Evolutionary conservation across 2,797 vertebrate species (phyloP), one percentile per base, ranked within the genome.

Genomic region (Falco naumanni): DNA sequence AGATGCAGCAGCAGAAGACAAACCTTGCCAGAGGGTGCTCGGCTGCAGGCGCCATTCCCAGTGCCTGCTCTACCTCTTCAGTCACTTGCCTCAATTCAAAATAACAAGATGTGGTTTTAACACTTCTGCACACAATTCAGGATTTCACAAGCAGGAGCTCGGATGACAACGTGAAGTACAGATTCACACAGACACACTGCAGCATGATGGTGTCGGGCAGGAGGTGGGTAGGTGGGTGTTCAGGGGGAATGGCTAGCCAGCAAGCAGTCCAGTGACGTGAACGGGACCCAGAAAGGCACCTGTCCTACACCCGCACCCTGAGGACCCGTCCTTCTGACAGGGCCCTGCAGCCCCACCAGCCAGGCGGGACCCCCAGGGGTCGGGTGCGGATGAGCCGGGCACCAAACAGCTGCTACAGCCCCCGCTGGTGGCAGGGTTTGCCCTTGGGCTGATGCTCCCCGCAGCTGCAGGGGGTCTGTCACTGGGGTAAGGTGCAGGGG

Each of bases 161-260:
- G 0, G 63, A 19, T 0, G 0, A 37, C 2, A 4, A 63, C 22
- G 7, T 2, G 12, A 89, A 24, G 57, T 9, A 61, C n/a, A 61
- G 47, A 31, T 14, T 53, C 0, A 0, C 1, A 0, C n/a, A 25
- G 37, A 29, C 50, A 60, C 11, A 6, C 11, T 0, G 2, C 68
- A 72, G 45, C 21, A 6, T 4, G 25, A 26, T 20, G 43, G 48
- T 0, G 2, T 43, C 39, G 11, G 59, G 63, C 50, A 68, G 54
- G n/a, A 71, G 33, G n/a, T 5, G 28, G 13, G 45, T 13, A 68
- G 33, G n/a, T 5, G 28, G 13, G 45, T 13, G 53, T 39, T 87
- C 33, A 34, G 25, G 43, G 29, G 71, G 68, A 83, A 79, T 0
- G 2, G 69, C 24, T 57, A 50, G 21, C 17, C 0, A 2, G 65